phyloP scores from a whole-genome alignment of 1,140 invertebrate species.

The Drosophila littoralis region DNA sequence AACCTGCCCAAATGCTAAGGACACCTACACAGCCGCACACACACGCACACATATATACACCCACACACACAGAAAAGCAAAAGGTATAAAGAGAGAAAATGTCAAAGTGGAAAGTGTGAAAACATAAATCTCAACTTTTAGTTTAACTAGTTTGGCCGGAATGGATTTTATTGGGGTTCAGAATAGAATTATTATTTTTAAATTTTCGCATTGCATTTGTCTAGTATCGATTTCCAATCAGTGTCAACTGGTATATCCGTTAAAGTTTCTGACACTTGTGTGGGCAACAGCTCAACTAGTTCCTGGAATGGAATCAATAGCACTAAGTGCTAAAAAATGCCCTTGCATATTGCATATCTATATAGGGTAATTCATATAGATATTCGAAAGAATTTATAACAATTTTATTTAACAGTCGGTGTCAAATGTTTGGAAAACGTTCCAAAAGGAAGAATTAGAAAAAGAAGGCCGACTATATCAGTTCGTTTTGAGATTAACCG shows the following conservation, averaged over 20 bases:
- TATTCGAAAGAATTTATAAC: no score
- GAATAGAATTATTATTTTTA: conserved; percentile 73
- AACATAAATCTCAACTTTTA: conserved; percentile 42
- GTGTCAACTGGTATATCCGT: conserved; percentile 13
- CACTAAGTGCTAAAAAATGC: not conserved
- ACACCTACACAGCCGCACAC: not conserved
- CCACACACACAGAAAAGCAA: not conserved
- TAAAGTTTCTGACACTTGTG: conserved; percentile 15
- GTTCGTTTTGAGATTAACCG: no score
- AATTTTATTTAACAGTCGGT: no score
- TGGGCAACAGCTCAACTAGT: conserved; percentile 3
- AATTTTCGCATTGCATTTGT: conserved; percentile 55
- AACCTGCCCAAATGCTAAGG: conserved; percentile 2
- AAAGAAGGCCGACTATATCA: no score
- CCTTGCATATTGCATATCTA: no score
- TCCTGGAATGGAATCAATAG: not conserved
- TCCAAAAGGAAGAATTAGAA: no score
- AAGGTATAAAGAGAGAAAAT: conserved; percentile 7
- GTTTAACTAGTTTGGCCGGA: conserved; percentile 39
- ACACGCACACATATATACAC: not conserved
- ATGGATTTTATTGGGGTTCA: conserved; percentile 11
- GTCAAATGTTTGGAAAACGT: no score
- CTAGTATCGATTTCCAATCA: conserved; percentile 41
- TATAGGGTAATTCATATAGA: no score
- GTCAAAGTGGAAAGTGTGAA: conserved; percentile 55